These are phyloP conservation scores for Phymatocera aterrima DNA, from an alignment of 2,888 invertebrate species.

Conservation along the genomic window DNA sequence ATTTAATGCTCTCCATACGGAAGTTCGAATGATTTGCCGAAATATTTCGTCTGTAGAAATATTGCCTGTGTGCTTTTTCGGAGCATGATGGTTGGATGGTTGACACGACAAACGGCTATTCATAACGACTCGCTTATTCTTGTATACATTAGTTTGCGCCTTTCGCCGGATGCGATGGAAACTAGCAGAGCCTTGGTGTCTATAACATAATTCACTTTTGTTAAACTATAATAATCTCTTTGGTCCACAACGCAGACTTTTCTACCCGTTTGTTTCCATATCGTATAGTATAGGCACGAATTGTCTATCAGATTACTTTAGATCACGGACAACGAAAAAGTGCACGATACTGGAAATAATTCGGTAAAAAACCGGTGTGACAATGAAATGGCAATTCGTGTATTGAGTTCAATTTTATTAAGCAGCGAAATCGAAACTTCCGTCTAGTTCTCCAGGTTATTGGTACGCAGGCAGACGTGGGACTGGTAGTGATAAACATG, in stretches of 20 bases:
- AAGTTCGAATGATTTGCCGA: background rate
- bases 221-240: slow-evolving; percentile 3
- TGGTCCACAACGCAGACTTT: background rate
- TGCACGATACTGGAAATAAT: background rate
- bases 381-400: background rate
- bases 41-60: background rate
- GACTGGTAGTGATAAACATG: background rate
- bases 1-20: background rate
- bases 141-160: slow-evolving; percentile 13
- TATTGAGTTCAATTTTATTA: background rate
- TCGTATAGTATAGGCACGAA: background rate
- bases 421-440: background rate
- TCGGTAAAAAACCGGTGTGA: background rate
- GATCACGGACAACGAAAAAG: background rate
- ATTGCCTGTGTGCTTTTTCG: slow-evolving; percentile 1
- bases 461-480: background rate
- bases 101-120: background rate
- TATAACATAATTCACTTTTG: slow-evolving; percentile 34
- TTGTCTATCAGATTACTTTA: background rate
- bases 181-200: background rate
- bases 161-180: slow-evolving; percentile 23
- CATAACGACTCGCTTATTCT: slow-evolving; percentile 16
- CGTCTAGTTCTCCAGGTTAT: background rate
- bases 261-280: slow-evolving; percentile 3
- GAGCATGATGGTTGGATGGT: no score